These are phyloP conservation scores for Chionoecetes opilio DNA, from an alignment of 1,140 invertebrate species.

Conservation along the genomic window DNA sequence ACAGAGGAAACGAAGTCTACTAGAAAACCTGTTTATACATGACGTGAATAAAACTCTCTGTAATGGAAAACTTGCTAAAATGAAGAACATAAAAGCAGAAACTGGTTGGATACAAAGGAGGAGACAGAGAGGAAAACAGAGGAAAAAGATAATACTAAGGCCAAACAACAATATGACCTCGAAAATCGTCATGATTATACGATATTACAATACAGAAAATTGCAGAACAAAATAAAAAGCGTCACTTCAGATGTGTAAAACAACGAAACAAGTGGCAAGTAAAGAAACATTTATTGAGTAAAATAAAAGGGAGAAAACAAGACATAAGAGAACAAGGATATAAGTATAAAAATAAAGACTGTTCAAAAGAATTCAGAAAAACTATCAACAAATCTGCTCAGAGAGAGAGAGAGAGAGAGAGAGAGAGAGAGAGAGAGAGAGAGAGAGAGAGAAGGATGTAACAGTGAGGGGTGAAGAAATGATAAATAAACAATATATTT, in stretches of 20 bases:
- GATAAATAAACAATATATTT: neutral
- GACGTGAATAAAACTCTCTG: too few relatives aligned
- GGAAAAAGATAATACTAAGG: neutral
- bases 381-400: too few relatives aligned
- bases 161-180: neutral
- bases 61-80: too few relatives aligned
- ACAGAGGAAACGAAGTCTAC: neutral
- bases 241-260: neutral
- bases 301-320: neutral
- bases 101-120: neutral
- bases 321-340: neutral
- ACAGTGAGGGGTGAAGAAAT: neutral
- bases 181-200: too few relatives aligned
- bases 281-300: neutral
- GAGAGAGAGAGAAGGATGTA: neutral
- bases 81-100: too few relatives aligned
- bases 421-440: neutral
- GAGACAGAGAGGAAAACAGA: neutral
- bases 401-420: too few relatives aligned
- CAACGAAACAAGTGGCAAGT: neutral
- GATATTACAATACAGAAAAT: neutral
- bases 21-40: too few relatives aligned
- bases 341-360: neutral
- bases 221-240: neutral
- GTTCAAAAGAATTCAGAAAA: neutral